Conservation (phyloP, 1,140 invertebrate species). For the Bradysia coprophila region DNA sequence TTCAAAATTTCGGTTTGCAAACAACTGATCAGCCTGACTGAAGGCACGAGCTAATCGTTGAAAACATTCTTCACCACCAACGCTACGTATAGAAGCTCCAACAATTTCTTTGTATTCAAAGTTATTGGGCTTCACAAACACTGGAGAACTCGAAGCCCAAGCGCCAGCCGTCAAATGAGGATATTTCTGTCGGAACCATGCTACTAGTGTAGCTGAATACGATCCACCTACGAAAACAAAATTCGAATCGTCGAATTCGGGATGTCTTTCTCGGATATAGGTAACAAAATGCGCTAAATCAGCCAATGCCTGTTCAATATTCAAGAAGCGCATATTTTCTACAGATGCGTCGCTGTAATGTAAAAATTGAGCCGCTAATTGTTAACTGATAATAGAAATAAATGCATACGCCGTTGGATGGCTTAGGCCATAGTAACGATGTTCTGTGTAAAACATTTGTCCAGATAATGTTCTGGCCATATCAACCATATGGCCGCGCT, state of each 20-base stretch:
- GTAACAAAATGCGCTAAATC: constrained; percentile 54
- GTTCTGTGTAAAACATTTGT: constrained; percentile 39
- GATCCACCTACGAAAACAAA: constrained; percentile 22
- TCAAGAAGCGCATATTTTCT: constrained; percentile 45
- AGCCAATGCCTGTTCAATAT: constrained; percentile 54
- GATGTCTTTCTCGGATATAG: constrained; percentile 22
- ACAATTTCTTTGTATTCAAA: constrained; percentile 17
- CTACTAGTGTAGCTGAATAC: constrained; percentile 56
- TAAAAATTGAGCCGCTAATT: not conserved
- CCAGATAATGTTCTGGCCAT: constrained; percentile 34
- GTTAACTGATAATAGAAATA: constrained; percentile 4
- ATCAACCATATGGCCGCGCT: constrained; percentile 24
- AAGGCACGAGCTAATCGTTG: constrained; percentile 30
- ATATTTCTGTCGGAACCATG: constrained; percentile 59
- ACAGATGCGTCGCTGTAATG: constrained; percentile 24
- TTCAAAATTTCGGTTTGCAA: constrained; percentile 13
- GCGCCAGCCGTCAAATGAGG: constrained; percentile 44
- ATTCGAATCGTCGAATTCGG: constrained; percentile 15
- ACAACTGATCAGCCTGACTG: constrained; percentile 23
- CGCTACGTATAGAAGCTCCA: constrained; percentile 8
- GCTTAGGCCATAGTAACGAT: constrained; percentile 59
- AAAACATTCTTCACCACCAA: constrained; percentile 28
- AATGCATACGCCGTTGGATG: constrained; percentile 35
- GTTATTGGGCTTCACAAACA: constrained; percentile 51
- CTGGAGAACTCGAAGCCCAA: constrained; percentile 56